Base-by-base conservation (phyloP, 2,113 vertebrate species). In the Salvelinus sp. region DNA sequence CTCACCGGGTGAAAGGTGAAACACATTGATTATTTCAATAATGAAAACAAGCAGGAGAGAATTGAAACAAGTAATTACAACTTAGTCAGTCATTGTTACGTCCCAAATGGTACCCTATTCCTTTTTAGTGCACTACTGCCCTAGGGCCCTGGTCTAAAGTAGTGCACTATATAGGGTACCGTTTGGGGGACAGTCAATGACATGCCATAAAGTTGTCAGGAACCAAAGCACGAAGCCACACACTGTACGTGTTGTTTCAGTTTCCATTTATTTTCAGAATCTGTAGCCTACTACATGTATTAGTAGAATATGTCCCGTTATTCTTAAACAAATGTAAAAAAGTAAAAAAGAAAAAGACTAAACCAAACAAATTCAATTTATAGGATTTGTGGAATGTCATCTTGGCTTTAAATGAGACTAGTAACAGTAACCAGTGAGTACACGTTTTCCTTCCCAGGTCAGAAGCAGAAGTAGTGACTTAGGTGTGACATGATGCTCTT, bases 211-310 rank as follows among this genome's bases (percentile, higher is more conserved):
- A 23, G n/a, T 7, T 22, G n/a, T 22, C 58, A 62, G 5, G 38
- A 44, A 10, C 38, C 38, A 10, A 44, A 23, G 12, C n/a, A 62
- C 6, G 2, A 62, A 20, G 6, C 7, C 6, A 22, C 18, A 58
- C 16, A 18, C 50, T 54, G n/a, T 62, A 22, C 13, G 5, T 62
- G 58, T 22, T 62, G 58, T 62, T 60, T 20, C 69, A 80, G 48
- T 60, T 84, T 85, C 13, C 6, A 6, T 84, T 88, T 84, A 77
- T 85, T 89, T 72, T 67, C 22, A 44, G 25, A 4, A 58, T 60
- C 48, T 79, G 69, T 1, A 30, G 30, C 30, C 12, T 67, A 18
- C 16, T 28, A 33, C 30, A 38, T 27, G 18, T 33, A 65, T 76
- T 76, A 30, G 44, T 70, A 72, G 22, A 25, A 75, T 30, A 54